These are phyloP conservation scores for Alethe diademata DNA, from an alignment of 2,113 vertebrate species.

Conservation along the genomic window DNA sequence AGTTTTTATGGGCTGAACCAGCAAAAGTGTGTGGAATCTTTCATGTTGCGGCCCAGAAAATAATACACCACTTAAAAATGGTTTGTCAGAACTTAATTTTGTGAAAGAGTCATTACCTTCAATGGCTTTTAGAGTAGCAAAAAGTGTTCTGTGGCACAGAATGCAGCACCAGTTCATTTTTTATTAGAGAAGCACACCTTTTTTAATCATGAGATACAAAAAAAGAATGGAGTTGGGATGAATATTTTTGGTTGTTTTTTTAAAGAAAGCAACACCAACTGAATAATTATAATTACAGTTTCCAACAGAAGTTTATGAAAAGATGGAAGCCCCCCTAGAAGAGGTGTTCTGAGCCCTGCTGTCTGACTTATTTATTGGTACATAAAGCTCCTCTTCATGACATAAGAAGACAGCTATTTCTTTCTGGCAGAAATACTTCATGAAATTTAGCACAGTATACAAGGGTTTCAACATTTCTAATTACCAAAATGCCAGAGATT, in stretches of 20 bases:
- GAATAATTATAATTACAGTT: neutral
- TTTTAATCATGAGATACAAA: neutral
- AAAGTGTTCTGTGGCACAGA: neutral
- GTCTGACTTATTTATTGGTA: neutral
- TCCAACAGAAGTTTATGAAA: neutral
- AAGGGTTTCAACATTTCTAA: neutral
- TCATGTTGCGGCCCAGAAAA: neutral
- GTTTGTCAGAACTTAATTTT: neutral
- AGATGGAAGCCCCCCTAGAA: neutral
- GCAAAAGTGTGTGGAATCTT: neutral
- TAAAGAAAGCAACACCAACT: neutral
- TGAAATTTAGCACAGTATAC: neutral
- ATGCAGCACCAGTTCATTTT: neutral
- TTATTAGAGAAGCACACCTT: neutral
- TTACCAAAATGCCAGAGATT: neutral
- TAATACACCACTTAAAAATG: neutral
- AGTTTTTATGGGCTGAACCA: neutral
- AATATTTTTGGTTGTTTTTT: neutral
- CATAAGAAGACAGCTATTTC: neutral
- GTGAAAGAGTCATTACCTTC: neutral
- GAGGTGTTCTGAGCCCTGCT: neutral
- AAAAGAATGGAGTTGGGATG: neutral
- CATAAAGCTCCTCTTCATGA: neutral
- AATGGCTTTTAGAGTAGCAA: neutral
- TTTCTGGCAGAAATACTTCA: neutral